Evolutionary conservation across 2,888 invertebrate species (phyloP).

Genomic region (Lasioglossum villosulum): DNA sequence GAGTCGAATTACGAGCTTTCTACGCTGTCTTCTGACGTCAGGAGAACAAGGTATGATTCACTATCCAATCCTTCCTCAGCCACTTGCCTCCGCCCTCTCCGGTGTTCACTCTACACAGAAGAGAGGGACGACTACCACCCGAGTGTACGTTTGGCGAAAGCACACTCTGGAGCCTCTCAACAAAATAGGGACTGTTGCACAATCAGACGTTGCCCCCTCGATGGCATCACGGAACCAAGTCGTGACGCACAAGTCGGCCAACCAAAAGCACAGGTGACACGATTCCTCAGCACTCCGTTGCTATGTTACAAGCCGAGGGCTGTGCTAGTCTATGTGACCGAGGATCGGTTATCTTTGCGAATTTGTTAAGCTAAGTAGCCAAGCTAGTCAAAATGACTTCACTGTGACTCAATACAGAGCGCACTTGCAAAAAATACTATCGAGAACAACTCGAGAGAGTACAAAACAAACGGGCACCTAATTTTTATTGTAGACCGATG

Average conservation of each 20-base stretch:
- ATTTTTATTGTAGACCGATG: no score
- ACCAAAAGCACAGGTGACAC: slow-evolving; percentile 63
- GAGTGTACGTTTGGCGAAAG: slow-evolving; percentile 71
- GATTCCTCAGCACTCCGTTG: slow-evolving; percentile 37
- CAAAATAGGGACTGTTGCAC: slow-evolving; percentile 69
- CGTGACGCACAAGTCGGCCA: slow-evolving; percentile 63
- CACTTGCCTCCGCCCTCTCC: slow-evolving; percentile 33
- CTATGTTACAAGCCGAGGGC: not conserved
- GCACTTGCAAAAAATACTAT: no score
- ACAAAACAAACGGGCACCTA: no score
- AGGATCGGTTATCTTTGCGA: not conserved
- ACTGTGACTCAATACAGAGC: not conserved
- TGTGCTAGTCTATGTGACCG: not conserved
- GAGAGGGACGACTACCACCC: slow-evolving; percentile 39
- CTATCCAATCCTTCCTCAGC: slow-evolving; percentile 57
- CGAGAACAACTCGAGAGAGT: no score
- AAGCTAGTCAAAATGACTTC: not conserved
- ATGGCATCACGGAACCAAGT: slow-evolving; percentile 69
- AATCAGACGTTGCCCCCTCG: slow-evolving; percentile 75
- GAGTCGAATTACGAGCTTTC: slow-evolving; percentile 27
- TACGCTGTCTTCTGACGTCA: slow-evolving; percentile 38
- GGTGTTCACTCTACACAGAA: slow-evolving; percentile 32
- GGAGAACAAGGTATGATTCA: slow-evolving; percentile 60
- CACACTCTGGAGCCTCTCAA: slow-evolving; percentile 59
- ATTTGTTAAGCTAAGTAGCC: not conserved